A percentile compares a stretch with the other conserved stretches of the same genome.
Conservation (phyloP, 37 sponge, comb jelly and placozoan species). For the Tethya wilhelma region DNA sequence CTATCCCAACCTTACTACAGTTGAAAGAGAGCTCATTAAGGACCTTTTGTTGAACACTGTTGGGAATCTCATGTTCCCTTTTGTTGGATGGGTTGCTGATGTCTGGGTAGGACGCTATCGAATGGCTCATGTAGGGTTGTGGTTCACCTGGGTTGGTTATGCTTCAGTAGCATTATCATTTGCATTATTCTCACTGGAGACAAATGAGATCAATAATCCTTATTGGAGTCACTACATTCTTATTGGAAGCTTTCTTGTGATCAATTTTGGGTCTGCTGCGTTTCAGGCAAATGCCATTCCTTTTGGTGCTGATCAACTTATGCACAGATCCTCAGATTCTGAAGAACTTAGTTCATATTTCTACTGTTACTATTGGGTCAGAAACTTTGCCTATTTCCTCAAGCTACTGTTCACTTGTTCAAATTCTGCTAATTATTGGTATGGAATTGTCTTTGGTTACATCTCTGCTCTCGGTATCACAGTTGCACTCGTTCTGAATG, state of each 20-base stretch:
- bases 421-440: too few relatives aligned
- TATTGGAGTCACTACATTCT: conserved; percentile 12
- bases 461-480: neutral
- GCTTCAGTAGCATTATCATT: neutral
- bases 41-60: neutral
- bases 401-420: neutral
- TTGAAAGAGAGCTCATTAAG: too few relatives aligned
- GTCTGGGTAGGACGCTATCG: neutral
- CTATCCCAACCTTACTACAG: too few relatives aligned
- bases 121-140: neutral
- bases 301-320: conserved; percentile 53
- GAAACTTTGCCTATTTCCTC: conserved; percentile 34
- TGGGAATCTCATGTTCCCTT: conserved; percentile 5
- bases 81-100: conserved; percentile 29
- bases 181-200: too few relatives aligned
- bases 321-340: conserved; percentile 17
- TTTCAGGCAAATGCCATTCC: conserved; percentile 49
- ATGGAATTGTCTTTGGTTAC: neutral
- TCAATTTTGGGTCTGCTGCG: conserved; percentile 39
- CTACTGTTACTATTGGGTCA: conserved; percentile 71
- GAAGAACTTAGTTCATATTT: conserved; percentile 58
- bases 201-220: too few relatives aligned
- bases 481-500: conserved; percentile 18
- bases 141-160: conserved; percentile 12
- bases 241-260: neutral